Evolutionary conservation across 2,797 vertebrate genomes (phyloP).

Genomic region (Ceryle rudis): DNA sequence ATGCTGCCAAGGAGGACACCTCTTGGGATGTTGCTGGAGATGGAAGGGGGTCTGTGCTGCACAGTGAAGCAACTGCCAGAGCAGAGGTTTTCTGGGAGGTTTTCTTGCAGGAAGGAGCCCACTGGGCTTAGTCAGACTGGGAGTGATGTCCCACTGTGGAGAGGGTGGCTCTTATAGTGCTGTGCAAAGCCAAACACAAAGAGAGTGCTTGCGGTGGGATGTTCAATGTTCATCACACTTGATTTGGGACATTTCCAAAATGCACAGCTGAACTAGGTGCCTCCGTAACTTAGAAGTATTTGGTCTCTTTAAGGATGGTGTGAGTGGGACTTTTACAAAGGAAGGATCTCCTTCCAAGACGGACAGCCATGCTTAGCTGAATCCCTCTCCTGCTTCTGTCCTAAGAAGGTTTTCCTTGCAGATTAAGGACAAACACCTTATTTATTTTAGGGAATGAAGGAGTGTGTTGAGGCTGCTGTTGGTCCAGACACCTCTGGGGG

Average conservation of each 20-base stretch:
- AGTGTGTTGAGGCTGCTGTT: neutral
- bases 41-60: rapidly evolving
- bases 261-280: neutral
- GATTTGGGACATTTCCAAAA: neutral
- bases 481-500: neutral
- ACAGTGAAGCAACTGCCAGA: neutral
- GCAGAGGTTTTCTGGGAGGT: neutral
- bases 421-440: neutral
- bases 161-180: neutral
- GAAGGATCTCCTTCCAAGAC: neutral
- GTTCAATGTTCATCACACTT: neutral
- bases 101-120: neutral
- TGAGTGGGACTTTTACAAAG: neutral
- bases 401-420: neutral
- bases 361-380: neutral
- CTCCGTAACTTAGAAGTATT: neutral
- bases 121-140: neutral
- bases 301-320: neutral
- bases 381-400: neutral
- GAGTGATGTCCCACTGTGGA: neutral
- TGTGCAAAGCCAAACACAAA: neutral
- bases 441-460: neutral
- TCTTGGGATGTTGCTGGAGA: neutral
- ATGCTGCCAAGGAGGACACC: neutral
- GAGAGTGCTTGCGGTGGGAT: rapidly evolving